Base-by-base conservation (phyloP, 2,797 vertebrate genomes). In the Falco berigora region DNA sequence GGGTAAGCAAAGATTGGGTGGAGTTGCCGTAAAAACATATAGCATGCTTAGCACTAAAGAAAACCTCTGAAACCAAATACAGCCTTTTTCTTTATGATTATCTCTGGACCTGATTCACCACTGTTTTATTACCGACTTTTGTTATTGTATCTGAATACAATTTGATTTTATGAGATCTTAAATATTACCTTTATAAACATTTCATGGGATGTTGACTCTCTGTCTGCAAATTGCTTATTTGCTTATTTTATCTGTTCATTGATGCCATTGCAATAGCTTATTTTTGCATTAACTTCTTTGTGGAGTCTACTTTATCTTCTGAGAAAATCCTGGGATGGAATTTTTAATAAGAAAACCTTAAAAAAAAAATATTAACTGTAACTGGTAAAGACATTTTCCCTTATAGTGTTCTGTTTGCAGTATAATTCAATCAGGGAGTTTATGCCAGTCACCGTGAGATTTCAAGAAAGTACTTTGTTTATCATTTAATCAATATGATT, bases 171-270 rank as follows among this genome's bases (percentile, higher is more conserved):
- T 86, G 93, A 93, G 90, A 77, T 89, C 95, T 96, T 97, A 97
- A 97, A 95, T 97, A 97, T 96, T 94, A 95, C 80, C 74, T 96
- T 96, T 96, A 97, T 95, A 97, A 97, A 97, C 88, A 94, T 95
- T 97, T 96, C 95, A 97, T 93, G 92, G 88, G 68, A 94, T 95
- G 93, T 92, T 96, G 92, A 92, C 86, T 96, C 71, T 94, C 59
- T 94, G 86, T 93, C 92, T 93, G 86, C 77, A 97, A 97, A 96
- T 93, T 96, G 88, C 86, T 93, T 95, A 95, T 96, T 96, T 96
- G 92, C 55, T 94, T 94, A 94, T 92, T 93, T 72, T 95, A 85
- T 95, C 86, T 92, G 93, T 19, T 95, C 84, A 89, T 66, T 92
- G 84, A 95, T 92, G 92, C 46, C 77, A 84, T 6, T 91, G 93